Evolutionary conservation across 53 echinoderm and acorn worm species (phyloP).

Genomic region (Temnopleurus reevesii): DNA sequence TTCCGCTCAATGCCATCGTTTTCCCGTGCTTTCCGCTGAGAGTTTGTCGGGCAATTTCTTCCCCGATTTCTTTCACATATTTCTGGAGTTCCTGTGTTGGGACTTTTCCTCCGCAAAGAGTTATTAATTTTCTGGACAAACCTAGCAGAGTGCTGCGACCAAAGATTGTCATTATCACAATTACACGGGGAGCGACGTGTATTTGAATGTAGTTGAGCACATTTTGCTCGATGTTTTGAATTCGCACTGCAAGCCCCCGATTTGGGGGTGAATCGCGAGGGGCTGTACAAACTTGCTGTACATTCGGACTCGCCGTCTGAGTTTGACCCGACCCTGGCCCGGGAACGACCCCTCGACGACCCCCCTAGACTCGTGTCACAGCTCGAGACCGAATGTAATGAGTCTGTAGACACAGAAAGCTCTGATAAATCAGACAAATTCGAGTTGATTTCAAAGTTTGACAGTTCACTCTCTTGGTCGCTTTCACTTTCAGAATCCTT

Average conservation of each 20-base stretch:
- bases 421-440: conserved; percentile 54
- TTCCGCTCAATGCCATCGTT: conserved; percentile 4
- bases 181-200: background rate
- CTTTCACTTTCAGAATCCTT: conserved; percentile 22
- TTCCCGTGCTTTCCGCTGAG: background rate
- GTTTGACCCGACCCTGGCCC: conserved; percentile 49
- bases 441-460: conserved; percentile 55
- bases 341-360: background rate
- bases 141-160: conserved; percentile 1
- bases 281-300: background rate
- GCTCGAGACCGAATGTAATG: conserved; percentile 38
- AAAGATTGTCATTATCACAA: background rate
- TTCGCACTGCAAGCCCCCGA: background rate
- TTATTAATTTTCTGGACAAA: background rate
- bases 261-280: background rate
- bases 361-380: background rate
- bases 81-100: too few relatives aligned
- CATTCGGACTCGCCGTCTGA: conserved; percentile 34
- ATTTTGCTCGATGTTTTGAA: background rate
- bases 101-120: background rate
- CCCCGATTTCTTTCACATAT: background rate
- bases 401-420: conserved; percentile 38
- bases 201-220: background rate
- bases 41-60: background rate
- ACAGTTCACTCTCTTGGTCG: conserved; percentile 34